Evolutionary conservation across 2,888 invertebrate species (phyloP).

Genomic region (Coleophora flavipennella): DNA sequence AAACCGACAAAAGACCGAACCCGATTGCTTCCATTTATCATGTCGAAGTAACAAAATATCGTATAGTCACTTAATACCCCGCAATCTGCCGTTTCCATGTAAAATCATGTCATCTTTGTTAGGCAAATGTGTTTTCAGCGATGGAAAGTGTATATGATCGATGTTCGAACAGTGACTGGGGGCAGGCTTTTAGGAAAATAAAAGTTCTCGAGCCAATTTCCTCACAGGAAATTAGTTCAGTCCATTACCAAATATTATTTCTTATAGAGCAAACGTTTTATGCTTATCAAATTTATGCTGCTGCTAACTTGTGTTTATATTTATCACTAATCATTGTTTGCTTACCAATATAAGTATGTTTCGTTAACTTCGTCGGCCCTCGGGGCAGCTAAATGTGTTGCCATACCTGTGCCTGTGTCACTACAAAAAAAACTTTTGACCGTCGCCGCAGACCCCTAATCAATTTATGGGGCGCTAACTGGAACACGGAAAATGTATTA

Average conservation of each 20-base stretch:
- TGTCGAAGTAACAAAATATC: neutral
- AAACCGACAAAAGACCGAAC: slow-evolving; percentile 3
- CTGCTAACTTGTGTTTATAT: neutral
- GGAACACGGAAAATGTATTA: slow-evolving; percentile 72
- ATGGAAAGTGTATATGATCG: slow-evolving; percentile 27
- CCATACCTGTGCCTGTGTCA: slow-evolving; percentile 43
- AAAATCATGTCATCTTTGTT: slow-evolving; percentile 29
- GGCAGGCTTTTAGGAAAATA: slow-evolving; percentile 49
- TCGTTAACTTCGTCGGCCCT: slow-evolving; percentile 18
- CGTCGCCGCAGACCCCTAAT: slow-evolving; percentile 63
- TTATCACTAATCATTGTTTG: slow-evolving; percentile 21
- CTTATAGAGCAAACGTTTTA: too few species aligned
- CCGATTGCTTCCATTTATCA: slow-evolving; percentile 1
- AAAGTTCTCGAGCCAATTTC: slow-evolving; percentile 53
- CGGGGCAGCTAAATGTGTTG: slow-evolving; percentile 16
- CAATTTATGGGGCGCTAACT: slow-evolving; percentile 73
- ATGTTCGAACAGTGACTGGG: slow-evolving; percentile 37
- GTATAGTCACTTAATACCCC: slow-evolving; percentile 8
- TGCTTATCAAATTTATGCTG: too few species aligned
- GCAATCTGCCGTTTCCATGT: slow-evolving; percentile 16
- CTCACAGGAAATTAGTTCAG: slow-evolving; percentile 59
- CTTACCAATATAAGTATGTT: slow-evolving; percentile 18
- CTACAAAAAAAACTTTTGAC: slow-evolving; percentile 56
- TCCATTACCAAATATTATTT: slow-evolving; percentile 16
- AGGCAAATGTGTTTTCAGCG: slow-evolving; percentile 30